A percentile compares a stretch with the other conserved stretches of the same genome.
Evolutionary conservation across 1,140 invertebrate species (phyloP).

Genomic region (Microplitis demolitor): DNA sequence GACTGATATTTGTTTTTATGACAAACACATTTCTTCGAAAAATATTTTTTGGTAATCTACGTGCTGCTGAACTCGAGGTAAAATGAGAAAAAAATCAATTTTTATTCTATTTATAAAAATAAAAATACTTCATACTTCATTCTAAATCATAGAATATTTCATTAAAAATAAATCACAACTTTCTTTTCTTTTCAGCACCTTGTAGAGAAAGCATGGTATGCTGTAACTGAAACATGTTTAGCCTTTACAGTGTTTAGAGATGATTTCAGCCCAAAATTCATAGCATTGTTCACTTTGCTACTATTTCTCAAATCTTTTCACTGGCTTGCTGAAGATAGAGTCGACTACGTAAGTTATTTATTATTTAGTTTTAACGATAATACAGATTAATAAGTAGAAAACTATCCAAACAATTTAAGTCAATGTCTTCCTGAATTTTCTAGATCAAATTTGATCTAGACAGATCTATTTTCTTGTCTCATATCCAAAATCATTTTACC

Average conservation of each 20-base stretch:
- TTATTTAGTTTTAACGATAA: no score
- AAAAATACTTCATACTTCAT: no score
- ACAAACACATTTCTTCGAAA: constrained; percentile 94
- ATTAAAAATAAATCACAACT: neutral
- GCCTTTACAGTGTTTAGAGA: constrained; percentile 99
- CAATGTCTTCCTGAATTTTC: no score
- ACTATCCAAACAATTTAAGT: no score
- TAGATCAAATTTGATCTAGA: no score
- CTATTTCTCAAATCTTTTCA: constrained; percentile 99
- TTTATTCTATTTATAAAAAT: no score
- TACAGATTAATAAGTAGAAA: no score
- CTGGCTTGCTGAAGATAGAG: constrained; percentile 98
- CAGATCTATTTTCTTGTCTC: no score
- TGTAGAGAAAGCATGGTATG: constrained; percentile 98
- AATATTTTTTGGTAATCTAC: constrained; percentile 96
- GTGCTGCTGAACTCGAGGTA: constrained; percentile 97
- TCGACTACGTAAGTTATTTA: constrained; percentile 88
- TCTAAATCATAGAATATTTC: neutral
- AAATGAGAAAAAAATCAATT: constrained; percentile 13
- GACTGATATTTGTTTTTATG: constrained; percentile 93
- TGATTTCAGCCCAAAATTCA: constrained; percentile 98
- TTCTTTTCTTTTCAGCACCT: constrained; percentile 83
- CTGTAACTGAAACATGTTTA: constrained; percentile 97
- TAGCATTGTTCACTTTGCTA: constrained; percentile 94
- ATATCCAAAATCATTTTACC: no score